Evolutionary conservation across 2,888 invertebrate species (phyloP).

Genomic region (Chrysolina oricalcia): DNA sequence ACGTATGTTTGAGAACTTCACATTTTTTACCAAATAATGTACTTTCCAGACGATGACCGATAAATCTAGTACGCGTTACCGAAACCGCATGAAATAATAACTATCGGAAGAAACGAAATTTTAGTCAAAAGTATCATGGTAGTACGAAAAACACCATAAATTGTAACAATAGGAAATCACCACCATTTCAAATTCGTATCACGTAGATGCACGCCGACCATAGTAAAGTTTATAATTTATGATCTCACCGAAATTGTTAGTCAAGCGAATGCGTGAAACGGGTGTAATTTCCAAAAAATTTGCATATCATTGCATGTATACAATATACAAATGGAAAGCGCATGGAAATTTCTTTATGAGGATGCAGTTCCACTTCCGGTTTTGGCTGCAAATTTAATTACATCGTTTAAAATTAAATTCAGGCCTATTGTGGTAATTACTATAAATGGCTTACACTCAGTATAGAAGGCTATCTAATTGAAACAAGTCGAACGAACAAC

Average conservation of each 20-base stretch:
- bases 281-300: constrained; percentile 22
- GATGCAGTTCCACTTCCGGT: constrained; percentile 1
- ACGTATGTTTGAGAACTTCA: too few relatives aligned
- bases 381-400: constrained; percentile 1
- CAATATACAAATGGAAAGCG: constrained; percentile 10
- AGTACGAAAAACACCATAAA: neutral
- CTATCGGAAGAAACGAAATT: too few relatives aligned
- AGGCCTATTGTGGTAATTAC: neutral
- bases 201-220: constrained; percentile 13
- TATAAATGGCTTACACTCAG: neutral
- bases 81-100: too few relatives aligned
- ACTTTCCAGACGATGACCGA: too few relatives aligned
- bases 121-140: too few relatives aligned
- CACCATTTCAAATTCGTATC: constrained; percentile 1
- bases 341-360: constrained; percentile 23
- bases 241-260: constrained; percentile 22
- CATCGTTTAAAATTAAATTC: neutral
- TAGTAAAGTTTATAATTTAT: constrained; percentile 22
- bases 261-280: constrained; percentile 21
- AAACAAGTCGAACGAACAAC: neutral
- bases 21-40: too few relatives aligned
- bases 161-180: neutral
- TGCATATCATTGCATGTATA: constrained; percentile 16
- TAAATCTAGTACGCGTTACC: too few relatives aligned
- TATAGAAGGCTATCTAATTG: neutral